phyloP scores from a whole-genome alignment of 1,140 invertebrate species.

The Anastatus disparis region DNA sequence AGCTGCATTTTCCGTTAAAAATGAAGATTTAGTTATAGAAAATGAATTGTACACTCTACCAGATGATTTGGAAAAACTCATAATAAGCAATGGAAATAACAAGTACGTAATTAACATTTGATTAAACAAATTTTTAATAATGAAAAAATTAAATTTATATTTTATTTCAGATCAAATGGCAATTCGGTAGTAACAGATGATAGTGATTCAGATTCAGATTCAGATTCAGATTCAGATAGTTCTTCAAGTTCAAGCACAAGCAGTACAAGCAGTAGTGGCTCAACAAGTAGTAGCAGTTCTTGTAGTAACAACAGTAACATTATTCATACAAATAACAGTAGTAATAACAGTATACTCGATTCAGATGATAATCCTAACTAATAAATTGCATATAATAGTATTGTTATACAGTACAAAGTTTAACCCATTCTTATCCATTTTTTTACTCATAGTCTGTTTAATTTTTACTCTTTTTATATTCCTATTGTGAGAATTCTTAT shows the following conservation, averaged over 20 bases:
- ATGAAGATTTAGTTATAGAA: slow-evolving; percentile 62
- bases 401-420: no score
- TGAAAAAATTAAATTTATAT: background rate
- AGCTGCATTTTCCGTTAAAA: slow-evolving; percentile 62
- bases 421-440: no score
- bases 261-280: slow-evolving; percentile 41
- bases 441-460: no score
- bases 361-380: slow-evolving; percentile 40
- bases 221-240: slow-evolving; percentile 30
- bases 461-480: no score
- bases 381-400: slow-evolving; percentile 2
- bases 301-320: slow-evolving; percentile 47
- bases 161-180: slow-evolving; percentile 4
- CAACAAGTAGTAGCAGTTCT: slow-evolving; percentile 43
- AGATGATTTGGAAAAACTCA: slow-evolving; percentile 36
- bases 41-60: slow-evolving; percentile 52
- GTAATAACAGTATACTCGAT: slow-evolving; percentile 45
- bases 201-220: slow-evolving; percentile 25
- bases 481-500: no score
- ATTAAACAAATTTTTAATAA: no score
- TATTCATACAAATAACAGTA: slow-evolving; percentile 21
- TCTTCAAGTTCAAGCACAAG: slow-evolving; percentile 45
- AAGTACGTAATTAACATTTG: slow-evolving; percentile 23
- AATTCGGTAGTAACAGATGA: background rate
- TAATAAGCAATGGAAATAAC: slow-evolving; percentile 37